These are phyloP conservation scores for Hystrix cristata DNA, from an alignment of 2,113 vertebrate genomes.

Conservation along the genomic window DNA sequence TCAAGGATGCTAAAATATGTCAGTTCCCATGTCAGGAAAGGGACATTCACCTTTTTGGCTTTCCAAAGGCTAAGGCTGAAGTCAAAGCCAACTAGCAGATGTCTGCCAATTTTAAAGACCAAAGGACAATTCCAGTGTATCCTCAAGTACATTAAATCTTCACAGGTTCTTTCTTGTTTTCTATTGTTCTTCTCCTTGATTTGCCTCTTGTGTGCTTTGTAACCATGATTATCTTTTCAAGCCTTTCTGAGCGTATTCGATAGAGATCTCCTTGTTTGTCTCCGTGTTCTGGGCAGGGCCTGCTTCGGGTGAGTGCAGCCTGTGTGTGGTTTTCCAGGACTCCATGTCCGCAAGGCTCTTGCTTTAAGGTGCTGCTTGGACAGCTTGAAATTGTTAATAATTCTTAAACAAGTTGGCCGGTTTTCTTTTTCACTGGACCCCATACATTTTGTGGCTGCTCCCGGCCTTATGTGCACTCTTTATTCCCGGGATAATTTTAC, in stretches of 20 bases:
- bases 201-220: not conserved
- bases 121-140: not conserved
- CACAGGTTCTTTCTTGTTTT: not conserved
- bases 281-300: not conserved
- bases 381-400: not conserved
- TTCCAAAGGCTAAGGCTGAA: not conserved
- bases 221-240: not conserved
- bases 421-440: not conserved
- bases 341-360: not conserved
- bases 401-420: not conserved
- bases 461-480: not conserved
- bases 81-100: not conserved
- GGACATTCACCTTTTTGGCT: not conserved
- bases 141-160: not conserved
- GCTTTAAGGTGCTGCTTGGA: not conserved
- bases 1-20: not conserved
- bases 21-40: not conserved
- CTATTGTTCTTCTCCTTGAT: not conserved
- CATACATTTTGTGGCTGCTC: not conserved
- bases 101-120: not conserved
- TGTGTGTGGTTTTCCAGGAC: not conserved
- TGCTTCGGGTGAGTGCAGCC: accelerated
- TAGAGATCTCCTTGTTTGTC: not conserved
- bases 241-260: not conserved
- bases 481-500: not conserved